phyloP scores from a whole-genome alignment of 2,888 invertebrate genomes.

The Pecten maximus region DNA sequence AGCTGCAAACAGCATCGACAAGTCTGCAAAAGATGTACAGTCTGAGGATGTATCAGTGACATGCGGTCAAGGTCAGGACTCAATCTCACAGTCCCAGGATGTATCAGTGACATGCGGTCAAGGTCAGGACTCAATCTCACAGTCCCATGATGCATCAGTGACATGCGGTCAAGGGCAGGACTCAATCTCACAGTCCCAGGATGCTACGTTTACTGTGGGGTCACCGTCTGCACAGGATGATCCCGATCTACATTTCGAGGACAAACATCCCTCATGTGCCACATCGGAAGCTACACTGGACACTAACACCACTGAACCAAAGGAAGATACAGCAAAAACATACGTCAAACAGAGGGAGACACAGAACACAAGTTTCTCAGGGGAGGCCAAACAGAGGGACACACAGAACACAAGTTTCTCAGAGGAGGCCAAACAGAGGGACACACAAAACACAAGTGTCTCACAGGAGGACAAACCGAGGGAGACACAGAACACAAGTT shows the following conservation, averaged over 20 bases:
- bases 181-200: background rate
- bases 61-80: background rate
- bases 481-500: too few species aligned
- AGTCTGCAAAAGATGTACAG: too few species aligned
- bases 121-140: background rate
- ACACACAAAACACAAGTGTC: background rate
- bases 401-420: background rate
- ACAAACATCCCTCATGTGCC: background rate
- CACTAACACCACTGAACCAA: background rate
- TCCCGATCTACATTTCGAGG: background rate
- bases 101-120: background rate
- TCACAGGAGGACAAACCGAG: background rate
- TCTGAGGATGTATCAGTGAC: background rate
- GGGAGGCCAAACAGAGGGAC: background rate
- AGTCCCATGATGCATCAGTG: background rate
- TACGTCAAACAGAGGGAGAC: background rate
- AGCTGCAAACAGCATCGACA: background rate
- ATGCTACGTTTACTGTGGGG: background rate
- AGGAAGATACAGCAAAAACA: background rate
- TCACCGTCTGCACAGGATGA: background rate
- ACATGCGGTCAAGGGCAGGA: background rate
- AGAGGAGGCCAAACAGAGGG: background rate
- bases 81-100: background rate
- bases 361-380: too few species aligned
- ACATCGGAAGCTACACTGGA: too few species aligned